Evolutionary conservation across 2,888 invertebrate genomes (phyloP).

Genomic region (Colostygia pectinataria): DNA sequence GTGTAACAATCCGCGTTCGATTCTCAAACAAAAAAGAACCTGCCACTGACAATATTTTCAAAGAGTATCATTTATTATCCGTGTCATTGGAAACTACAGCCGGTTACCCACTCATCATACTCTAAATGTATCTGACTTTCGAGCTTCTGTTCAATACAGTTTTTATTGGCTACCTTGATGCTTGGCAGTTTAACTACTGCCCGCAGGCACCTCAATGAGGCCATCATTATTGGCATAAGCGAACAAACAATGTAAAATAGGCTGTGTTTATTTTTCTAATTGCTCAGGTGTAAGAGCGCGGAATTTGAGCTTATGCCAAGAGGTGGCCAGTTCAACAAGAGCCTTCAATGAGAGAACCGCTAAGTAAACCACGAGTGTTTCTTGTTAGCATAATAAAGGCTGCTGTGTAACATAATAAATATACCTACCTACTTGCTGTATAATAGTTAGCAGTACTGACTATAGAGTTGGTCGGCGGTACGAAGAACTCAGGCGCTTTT

Average conservation of each 20-base stretch:
- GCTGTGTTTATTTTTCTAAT: slow-evolving; percentile 62
- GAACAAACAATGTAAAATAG: slow-evolving; percentile 59
- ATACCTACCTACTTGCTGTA: neutral
- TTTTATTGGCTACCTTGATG: slow-evolving; percentile 36
- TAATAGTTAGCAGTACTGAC: slow-evolving; percentile 16
- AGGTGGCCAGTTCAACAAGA: slow-evolving; percentile 29
- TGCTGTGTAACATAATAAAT: slow-evolving; percentile 5
- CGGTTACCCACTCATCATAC: slow-evolving; percentile 47
- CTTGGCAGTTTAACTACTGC: slow-evolving; percentile 42
- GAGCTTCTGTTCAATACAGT: slow-evolving; percentile 49
- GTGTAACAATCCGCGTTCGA: slow-evolving; percentile 47
- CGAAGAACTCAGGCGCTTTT: slow-evolving; percentile 42
- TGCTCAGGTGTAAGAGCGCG: slow-evolving; percentile 50
- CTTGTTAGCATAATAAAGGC: slow-evolving; percentile 21
- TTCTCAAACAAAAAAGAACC: slow-evolving; percentile 45
- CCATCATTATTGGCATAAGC: slow-evolving; percentile 60
- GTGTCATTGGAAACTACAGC: slow-evolving; percentile 41
- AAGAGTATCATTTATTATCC: slow-evolving; percentile 52
- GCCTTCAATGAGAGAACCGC: slow-evolving; percentile 43
- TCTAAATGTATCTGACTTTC: slow-evolving; percentile 45
- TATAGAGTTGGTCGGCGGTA: slow-evolving; percentile 42
- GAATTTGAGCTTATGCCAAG: slow-evolving; percentile 50
- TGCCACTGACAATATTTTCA: slow-evolving; percentile 50
- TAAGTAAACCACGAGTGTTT: slow-evolving; percentile 35
- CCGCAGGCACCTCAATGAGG: slow-evolving; percentile 61